Evolutionary conservation across 2,888 invertebrate genomes (phyloP), one percentile per base, ranked within the genome.

Genomic region (Lacanobia oleracea): DNA sequence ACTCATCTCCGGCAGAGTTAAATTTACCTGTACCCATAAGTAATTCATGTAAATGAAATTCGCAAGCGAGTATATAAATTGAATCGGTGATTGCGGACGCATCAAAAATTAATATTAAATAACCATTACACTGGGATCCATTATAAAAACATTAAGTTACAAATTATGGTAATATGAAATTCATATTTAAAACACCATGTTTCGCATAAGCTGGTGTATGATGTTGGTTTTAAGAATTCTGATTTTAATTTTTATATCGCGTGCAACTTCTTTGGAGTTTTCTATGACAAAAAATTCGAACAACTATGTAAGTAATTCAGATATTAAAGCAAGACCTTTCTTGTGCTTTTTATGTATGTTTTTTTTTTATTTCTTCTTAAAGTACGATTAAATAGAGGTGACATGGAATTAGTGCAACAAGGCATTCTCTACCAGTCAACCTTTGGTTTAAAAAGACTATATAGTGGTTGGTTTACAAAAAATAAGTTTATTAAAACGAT

Each of bases 231-330:
- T 75, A 59, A 75, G 45, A 73, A 72, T 83, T 57, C n/a, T 76
- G 0, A 27, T 81, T 72, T 75, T 83, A 77, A 81, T 83, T 77
- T 66, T 75, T 72, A 45, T 73, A 54, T 83, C 63, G 63, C 62
- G 40, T 62, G 72, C 37, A 23, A 40, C 61, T 56, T 79, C 64
- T 53, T 43, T 21, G 33, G 81, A 81, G 14, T 83, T 87, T 67
- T 75, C 87, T 27, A 72, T 81, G 14, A 57, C 83, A 10, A 89
- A 86, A 82, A 88, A 67, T 68, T 60, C 82, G 8, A 87, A 90
- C 51, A 90, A 88, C 77, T 90, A 88, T 72, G 90, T 90, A 76
- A 90, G 90, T 87, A 60, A 51, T 59, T 0, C 14, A 43, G 5
- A 27, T 6, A 37, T 48, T 65, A 37, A 7, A 18, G n/a, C 50